These are phyloP conservation scores for Sebastolobus alascanus DNA, from an alignment of 2,797 vertebrate species.

Conservation along the genomic window DNA sequence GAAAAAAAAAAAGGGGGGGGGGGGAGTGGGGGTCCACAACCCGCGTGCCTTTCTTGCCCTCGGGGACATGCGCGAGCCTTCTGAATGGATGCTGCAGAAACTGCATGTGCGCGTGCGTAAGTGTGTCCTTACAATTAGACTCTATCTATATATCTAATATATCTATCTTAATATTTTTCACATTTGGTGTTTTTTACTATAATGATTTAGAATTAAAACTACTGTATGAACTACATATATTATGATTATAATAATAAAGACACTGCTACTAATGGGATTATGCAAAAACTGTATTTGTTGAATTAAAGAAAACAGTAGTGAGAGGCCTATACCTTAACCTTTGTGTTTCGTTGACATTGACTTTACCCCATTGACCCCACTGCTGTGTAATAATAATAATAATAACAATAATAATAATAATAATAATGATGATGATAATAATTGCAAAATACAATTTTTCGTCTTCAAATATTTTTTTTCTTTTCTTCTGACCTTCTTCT, in stretches of 20 bases:
- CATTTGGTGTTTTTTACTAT: background rate
- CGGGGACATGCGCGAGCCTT: constrained; percentile 38
- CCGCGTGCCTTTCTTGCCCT: constrained; percentile 49
- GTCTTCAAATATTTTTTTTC: background rate
- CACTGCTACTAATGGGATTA: background rate
- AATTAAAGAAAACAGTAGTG: background rate
- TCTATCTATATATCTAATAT: background rate
- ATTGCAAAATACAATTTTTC: background rate
- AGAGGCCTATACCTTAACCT: background rate
- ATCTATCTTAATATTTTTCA: background rate
- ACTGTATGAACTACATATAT: background rate
- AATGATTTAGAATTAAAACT: background rate
- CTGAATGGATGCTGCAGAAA: constrained; percentile 26
- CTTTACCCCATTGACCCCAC: background rate
- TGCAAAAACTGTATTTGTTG: background rate
- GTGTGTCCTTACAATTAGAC: background rate
- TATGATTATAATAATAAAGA: background rate
- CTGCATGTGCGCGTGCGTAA: background rate
- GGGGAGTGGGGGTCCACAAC: background rate
- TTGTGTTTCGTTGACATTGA: background rate
- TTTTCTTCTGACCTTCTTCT: background rate
- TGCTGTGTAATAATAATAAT: background rate
- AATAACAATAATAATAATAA: background rate
- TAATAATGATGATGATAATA: background rate
- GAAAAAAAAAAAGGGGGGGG: background rate